Evolutionary conservation across 2,797 vertebrate genomes (phyloP).

Genomic region (Protonibea diacanthus): DNA sequence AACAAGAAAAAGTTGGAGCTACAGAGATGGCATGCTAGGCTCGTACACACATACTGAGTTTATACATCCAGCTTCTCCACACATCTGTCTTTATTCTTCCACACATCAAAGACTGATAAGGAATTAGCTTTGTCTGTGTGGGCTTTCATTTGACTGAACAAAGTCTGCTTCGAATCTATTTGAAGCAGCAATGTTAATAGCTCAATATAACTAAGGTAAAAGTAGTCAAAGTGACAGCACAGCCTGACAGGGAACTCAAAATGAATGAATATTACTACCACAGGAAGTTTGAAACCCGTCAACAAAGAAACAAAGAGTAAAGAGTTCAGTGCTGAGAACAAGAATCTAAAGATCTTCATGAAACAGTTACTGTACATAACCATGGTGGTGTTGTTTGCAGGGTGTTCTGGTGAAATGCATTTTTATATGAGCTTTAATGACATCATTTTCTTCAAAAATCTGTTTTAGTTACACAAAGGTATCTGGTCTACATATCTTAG

Average conservation of each 20-base stretch:
- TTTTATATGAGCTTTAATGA: background rate
- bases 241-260: background rate
- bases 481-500: background rate
- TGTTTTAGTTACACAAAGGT: background rate
- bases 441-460: slow-evolving; percentile 3
- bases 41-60: background rate
- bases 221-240: background rate
- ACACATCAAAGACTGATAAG: slow-evolving; percentile 11
- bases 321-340: background rate
- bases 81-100: slow-evolving; percentile 3
- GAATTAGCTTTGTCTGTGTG: background rate
- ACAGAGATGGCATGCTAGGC: background rate
- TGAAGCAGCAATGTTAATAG: background rate
- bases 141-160: background rate
- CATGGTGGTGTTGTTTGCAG: background rate
- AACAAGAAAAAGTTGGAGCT: slow-evolving; percentile 1
- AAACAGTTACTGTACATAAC: background rate
- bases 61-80: background rate
- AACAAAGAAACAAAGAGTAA: background rate
- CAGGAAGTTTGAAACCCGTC: background rate
- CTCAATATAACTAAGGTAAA: background rate
- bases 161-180: slow-evolving; percentile 2
- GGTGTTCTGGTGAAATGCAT: background rate
- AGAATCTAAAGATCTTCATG: background rate
- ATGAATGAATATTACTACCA: background rate